Base-by-base conservation (phyloP, 2,888 invertebrate species). In the Eledona agricola region DNA sequence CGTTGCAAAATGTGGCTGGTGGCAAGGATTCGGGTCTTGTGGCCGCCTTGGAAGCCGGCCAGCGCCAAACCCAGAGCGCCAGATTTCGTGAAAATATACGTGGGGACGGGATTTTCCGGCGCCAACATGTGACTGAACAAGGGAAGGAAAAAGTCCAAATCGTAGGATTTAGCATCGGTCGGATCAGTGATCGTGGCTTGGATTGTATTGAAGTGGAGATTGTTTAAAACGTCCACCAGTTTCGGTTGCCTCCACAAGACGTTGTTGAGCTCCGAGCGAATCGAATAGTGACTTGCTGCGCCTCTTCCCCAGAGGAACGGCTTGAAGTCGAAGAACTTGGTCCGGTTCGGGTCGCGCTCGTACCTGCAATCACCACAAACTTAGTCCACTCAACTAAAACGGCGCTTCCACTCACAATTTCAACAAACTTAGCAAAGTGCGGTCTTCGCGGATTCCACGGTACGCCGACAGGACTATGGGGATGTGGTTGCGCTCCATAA, bases 271-370 rank as follows among this genome's bases (percentile, higher is more conserved):
- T 80, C 79, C 7, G 82, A 80, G 35, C 83, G 79, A 0, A 90
- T 80, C 1, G 89, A 86, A 69, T 91, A 92, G 71, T 90, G 85
- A 37, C 84, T 84, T 0, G 89, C 85, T 0, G 92, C 93, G 1
- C 88, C 84, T 69, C 85, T 85, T 0, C 93, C 93, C 88, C 91
- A 95, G 0, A 94, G 77, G 65, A 89, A 90, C 0, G 94, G 94
- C 57, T 88, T 73, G 57, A 72, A 77, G 35, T 75, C 72, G 45
- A 72, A 72, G 54, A 76, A 76, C 35, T 61, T 45, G 0, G 73
- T 74, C 51, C 69, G 63, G 0, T 62, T 60, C 1, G 70, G 55
- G 10, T 58, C 58, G 1, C 63, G 60, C 59, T 73, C 75, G 45
- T 70, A 75, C 63, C 75, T 75, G 51, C 38, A 46, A 29, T 3